Evolutionary conservation across 2,113 vertebrate genomes (phyloP).

Genomic region (Hyaena hyaena): DNA sequence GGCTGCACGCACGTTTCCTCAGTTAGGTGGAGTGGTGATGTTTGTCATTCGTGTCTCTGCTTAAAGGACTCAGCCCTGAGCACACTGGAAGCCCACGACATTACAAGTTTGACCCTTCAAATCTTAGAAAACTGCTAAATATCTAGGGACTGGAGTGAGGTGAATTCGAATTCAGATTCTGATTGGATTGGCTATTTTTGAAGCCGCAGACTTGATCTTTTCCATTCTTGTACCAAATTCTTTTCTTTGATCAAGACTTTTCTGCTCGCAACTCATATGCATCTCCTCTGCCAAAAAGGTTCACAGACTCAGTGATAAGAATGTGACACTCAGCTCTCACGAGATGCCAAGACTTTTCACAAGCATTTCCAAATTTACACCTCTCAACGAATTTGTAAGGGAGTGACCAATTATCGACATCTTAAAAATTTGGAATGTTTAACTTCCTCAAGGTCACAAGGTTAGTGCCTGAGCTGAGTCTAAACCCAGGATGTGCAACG

Average conservation of each 20-base stretch:
- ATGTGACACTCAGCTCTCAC: not conserved
- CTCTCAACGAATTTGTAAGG: not conserved
- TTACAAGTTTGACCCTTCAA: not conserved
- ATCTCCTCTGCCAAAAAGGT: not conserved
- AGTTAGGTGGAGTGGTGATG: not conserved
- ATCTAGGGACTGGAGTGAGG: not conserved
- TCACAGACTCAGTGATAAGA: not conserved
- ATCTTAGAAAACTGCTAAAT: not conserved
- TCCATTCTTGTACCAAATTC: constrained; percentile 17
- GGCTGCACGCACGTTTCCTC: not conserved
- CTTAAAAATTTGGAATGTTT: constrained; percentile 18
- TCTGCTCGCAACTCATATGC: not conserved
- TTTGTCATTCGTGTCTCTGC: not conserved
- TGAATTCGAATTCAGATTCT: not conserved
- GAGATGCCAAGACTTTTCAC: not conserved
- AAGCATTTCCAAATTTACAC: not conserved
- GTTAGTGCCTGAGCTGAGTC: not conserved
- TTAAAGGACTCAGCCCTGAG: not conserved
- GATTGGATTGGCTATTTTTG: not conserved
- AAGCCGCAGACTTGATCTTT: not conserved
- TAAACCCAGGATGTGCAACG: not conserved
- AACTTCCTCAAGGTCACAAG: not conserved
- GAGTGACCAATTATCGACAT: not conserved
- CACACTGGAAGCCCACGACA: not conserved
- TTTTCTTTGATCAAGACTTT: not conserved